Percentiles rank a stretch among this genome's conserved stretches.
Evolutionary conservation across 2,113 vertebrate species (phyloP).

Genomic region (Hemibagrus wyckioides): DNA sequence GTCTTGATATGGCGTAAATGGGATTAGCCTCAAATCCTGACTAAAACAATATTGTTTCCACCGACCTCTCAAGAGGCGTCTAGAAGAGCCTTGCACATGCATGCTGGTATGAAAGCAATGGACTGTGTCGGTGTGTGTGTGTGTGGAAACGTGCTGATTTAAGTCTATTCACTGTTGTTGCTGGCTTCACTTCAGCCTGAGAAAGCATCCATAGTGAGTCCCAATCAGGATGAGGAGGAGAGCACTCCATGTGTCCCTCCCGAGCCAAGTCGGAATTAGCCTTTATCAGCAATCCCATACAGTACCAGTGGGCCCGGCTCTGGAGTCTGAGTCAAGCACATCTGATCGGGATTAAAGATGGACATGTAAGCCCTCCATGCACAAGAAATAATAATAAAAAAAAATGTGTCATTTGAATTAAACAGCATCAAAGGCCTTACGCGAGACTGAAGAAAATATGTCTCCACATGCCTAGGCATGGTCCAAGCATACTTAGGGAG

Average conservation of each 20-base stretch:
- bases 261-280: constrained; percentile 58
- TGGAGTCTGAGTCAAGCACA: constrained; percentile 55
- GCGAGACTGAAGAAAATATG: constrained; percentile 17
- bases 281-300: constrained; percentile 67
- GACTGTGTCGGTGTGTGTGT: constrained; percentile 13
- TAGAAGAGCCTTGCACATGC: constrained; percentile 45
- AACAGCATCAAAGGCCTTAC: constrained; percentile 54
- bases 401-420: constrained; percentile 58
- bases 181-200: constrained; percentile 53
- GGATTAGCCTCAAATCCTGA: constrained; percentile 52
- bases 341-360: constrained; percentile 65
- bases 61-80: constrained; percentile 32
- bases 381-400: constrained; percentile 7
- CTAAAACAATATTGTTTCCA: constrained; percentile 48
- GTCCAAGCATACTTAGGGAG: constrained; percentile 53
- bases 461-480: constrained; percentile 20
- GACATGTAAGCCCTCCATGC: constrained; percentile 47
- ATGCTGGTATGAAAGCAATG: constrained; percentile 51
- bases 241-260: constrained; percentile 56
- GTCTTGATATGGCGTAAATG: constrained; percentile 35
- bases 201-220: constrained; percentile 52
- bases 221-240: constrained; percentile 49
- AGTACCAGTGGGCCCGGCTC: constrained; percentile 58
- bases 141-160: constrained; percentile 43
- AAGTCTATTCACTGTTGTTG: constrained; percentile 49